Evolutionary conservation across 2,797 vertebrate genomes (phyloP).

Genomic region (Aythya fuligula): DNA sequence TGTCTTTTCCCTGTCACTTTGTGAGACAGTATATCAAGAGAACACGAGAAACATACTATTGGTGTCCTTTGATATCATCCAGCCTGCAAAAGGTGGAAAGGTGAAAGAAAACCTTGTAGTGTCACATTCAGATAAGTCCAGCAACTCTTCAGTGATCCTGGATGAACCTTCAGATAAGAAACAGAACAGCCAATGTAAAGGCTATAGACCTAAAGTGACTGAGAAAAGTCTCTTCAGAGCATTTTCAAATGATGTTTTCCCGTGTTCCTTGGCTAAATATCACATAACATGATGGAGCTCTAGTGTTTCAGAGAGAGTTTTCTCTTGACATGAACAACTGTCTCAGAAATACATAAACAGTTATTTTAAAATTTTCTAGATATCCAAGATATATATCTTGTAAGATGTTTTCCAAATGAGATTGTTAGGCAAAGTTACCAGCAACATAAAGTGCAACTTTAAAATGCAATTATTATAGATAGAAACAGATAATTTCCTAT

Average conservation of each 20-base stretch:
- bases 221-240: background rate
- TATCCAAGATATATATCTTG: background rate
- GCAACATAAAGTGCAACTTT: background rate
- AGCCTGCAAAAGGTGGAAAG: background rate
- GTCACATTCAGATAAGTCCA: background rate
- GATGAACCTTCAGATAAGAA: background rate
- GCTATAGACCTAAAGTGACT: background rate
- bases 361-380: background rate
- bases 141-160: background rate
- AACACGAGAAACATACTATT: background rate
- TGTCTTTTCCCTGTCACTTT: background rate
- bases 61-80: background rate
- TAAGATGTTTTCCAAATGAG: background rate
- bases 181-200: background rate
- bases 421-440: background rate
- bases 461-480: background rate
- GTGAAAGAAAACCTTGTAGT: background rate
- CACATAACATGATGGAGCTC: background rate
- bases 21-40: background rate
- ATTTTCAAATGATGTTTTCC: background rate
- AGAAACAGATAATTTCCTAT: background rate
- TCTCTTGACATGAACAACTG: background rate
- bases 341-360: background rate
- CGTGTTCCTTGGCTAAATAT: background rate
- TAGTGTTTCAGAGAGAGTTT: background rate